Evolutionary conservation across 2,797 vertebrate genomes (phyloP), one percentile per base, ranked within the genome.

Genomic region (Loris lydekkerianus): DNA sequence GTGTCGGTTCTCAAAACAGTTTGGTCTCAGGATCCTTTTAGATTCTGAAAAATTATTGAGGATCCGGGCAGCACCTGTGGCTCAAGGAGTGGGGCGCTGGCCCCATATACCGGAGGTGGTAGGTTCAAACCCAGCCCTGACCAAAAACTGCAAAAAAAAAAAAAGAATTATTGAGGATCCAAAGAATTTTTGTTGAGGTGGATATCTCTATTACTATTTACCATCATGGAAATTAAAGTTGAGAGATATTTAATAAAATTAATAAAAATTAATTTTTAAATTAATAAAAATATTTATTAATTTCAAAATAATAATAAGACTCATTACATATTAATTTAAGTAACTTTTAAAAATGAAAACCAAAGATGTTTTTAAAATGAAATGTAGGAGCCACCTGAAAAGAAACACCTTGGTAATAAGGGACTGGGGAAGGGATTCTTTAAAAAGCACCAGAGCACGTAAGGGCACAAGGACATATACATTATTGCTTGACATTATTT

Each of bases 281-380:
- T 46, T 46, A 46, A 46, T 46, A 46, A 46, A 46, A 46, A 60
- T 56, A 78, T 78, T 82, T 15, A 37, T 69, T 49, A 61, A 84
- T 58, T 65, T 96, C 37, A 91, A 96, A 95, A 88, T 88, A 84
- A 73, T 27, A 80, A 87, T 43, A 84, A 82, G 75, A 53, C 27
- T 67, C 1, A 85, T 80, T 87, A 56, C 27, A 90, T 82, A 58
- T 61, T 88, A 40, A 75, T 4, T 37, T 23, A 89, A 77, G 10
- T 72, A 76, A 69, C 20, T 70, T 81, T 9, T 75, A 85, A 89
- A 56, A 46, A 46, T 58, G 29, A 70, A 83, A 70, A 86, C 70
- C 29, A 81, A 60, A 53, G 46, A 75, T 11, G 5, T 53, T 85
- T 89, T 60, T 91, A 56, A 46, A 82, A 90, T 46, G 46, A 46